phyloP scores from a whole-genome alignment of 2,113 vertebrate genomes.

The Sphaerodactylus townsendi region DNA sequence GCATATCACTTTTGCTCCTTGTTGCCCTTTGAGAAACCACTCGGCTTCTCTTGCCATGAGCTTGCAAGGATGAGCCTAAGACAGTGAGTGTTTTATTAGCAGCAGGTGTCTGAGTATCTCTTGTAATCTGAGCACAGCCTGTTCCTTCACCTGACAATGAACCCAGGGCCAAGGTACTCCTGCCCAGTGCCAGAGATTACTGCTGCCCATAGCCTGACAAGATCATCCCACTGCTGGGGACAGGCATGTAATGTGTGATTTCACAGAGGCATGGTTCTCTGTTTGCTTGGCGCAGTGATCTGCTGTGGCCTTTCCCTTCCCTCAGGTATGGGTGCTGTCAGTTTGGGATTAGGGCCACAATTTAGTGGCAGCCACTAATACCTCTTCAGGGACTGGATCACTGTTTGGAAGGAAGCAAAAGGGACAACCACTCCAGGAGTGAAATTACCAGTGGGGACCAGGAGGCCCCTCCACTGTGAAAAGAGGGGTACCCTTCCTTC shows the following conservation, averaged over 20 bases:
- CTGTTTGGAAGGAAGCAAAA: constrained; percentile 4
- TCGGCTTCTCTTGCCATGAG: constrained; percentile 22
- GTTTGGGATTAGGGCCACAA: constrained; percentile 38
- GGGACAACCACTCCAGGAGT: neutral
- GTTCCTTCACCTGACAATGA: constrained; percentile 76
- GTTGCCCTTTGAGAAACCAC: constrained; percentile 35
- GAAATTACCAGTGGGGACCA: neutral
- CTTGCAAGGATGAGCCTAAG: constrained; percentile 14
- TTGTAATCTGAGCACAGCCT: constrained; percentile 58
- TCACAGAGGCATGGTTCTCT: constrained; percentile 37
- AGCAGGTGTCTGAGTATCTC: constrained; percentile 73
- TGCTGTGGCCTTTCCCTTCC: neutral
- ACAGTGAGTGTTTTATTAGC: constrained; percentile 78
- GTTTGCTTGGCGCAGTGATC: constrained; percentile 41
- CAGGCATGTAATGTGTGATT: constrained; percentile 62
- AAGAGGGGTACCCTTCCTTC: neutral
- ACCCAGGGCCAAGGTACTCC: constrained; percentile 48
- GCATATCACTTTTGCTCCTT: neutral
- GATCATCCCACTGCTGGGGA: neutral
- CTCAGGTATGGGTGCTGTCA: constrained; percentile 36
- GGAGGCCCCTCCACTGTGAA: neutral
- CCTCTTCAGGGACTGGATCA: constrained; percentile 18
- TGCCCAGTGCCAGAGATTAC: constrained; percentile 60
- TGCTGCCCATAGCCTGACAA: neutral
- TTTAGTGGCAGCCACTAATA: constrained; percentile 32